Evolutionary conservation across 2,797 vertebrate species (phyloP), one percentile per base, ranked within the genome.

Genomic region (Thamnophis elegans): DNA sequence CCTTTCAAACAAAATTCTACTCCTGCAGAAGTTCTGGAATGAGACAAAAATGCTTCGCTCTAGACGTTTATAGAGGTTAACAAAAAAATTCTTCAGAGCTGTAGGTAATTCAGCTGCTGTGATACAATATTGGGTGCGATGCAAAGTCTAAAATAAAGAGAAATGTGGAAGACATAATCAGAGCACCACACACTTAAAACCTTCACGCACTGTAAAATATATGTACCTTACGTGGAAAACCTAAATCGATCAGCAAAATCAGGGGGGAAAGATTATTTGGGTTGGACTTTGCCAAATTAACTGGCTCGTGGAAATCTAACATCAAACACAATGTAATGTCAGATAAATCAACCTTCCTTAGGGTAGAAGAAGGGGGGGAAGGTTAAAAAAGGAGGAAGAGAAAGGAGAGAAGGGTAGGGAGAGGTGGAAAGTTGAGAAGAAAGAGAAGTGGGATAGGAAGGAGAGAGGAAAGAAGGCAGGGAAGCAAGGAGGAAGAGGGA

Each of bases 21-120:
- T 95, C 95, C 96, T 95, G 96, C 95, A 96, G 93, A 95, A n/a
- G 90, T 95, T 94, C 95, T 96, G 94, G 94, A 95, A 96, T 95
- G 95, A 97, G 94, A 96, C 47, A 56, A 94, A 94, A 95, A 96
- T 97, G 96, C 96, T 94, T 97, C 96, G 96, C 62, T 90, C 94
- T 94, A 96, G 94, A 96, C 96, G 96, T 95, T 96, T 32, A 82
- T 95, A 96, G 96, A 96, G 96, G 95, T 97, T 97, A 96, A 95
- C 94, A 95, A 95, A 91, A 95, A 95, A 96, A 96, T 92, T 95
- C 94, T 96, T 95, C 96, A 94, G 86, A 96, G 87, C 90, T 95
- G 87, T 78, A 92, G 93, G 96, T 92, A 96, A 96, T 94, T 89
- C 94, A 95, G 95, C 96, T 95, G 93, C 93, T 95, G 59, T 88